Evolutionary conservation across 2,113 vertebrate species (phyloP).

Genomic region (Porphyrio hochstetteri): DNA sequence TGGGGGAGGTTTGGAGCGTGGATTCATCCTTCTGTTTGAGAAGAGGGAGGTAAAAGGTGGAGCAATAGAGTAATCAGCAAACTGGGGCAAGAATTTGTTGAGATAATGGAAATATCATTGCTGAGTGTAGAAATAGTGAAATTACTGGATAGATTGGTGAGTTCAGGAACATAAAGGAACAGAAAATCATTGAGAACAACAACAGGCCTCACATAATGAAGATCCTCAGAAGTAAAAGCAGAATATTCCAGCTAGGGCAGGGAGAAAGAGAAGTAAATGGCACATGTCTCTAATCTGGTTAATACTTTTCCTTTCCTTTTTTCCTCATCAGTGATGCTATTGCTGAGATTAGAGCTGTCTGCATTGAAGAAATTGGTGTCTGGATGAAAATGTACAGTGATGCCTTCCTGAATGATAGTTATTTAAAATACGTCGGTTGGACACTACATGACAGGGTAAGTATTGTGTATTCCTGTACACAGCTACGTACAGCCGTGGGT

Average conservation of each 20-base stretch:
- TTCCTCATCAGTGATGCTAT: slow-evolving; percentile 87
- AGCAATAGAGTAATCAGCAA: background rate
- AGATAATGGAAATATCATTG: background rate
- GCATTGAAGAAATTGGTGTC: slow-evolving; percentile 98
- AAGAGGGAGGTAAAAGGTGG: background rate
- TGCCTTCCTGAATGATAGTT: slow-evolving; percentile 98
- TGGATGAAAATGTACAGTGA: slow-evolving; percentile 99
- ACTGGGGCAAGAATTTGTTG: background rate
- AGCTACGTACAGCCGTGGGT: background rate
- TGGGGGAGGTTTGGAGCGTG: background rate
- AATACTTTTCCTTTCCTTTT: background rate
- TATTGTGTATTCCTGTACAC: background rate
- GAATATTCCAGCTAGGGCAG: background rate
- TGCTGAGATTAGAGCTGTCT: slow-evolving; percentile 98
- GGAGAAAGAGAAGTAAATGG: background rate
- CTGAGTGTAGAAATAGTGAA: background rate
- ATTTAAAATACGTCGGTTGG: slow-evolving; percentile 99
- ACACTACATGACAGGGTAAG: slow-evolving; percentile 96
- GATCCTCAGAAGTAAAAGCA: background rate
- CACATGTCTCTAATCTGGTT: background rate
- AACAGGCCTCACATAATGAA: background rate
- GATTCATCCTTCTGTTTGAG: background rate
- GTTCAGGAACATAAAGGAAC: background rate
- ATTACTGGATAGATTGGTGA: background rate
- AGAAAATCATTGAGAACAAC: background rate